Evolutionary conservation across 2,113 vertebrate genomes (phyloP), one percentile per base, ranked within the genome.

Genomic region (Myiopsitta monachus): DNA sequence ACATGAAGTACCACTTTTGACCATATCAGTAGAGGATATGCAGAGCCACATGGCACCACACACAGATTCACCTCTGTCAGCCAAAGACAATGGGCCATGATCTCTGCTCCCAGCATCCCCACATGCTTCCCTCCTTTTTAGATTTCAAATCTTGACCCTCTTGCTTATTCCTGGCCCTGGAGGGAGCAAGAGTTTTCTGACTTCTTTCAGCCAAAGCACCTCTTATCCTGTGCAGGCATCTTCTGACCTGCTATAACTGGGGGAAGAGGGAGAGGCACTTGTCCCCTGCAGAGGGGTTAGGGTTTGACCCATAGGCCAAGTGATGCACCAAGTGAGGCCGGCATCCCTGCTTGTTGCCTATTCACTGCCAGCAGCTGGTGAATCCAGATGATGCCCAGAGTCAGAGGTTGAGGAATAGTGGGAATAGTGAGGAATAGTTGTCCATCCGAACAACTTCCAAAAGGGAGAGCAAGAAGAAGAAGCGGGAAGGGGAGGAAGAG

Each of bases 291-390:
- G 31, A 0, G 3, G 63, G 17, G 24, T 2, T 14, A 2, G 41
- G 44, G 31, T 38, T 67, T 92, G 41, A 74, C 49, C 62, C 22
- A 11, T 5, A 18, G 39, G 21, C 41, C 41, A 55, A 31, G 46
- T 3, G 38, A 83, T 7, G 17, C 11, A 16, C 16, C 1, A 0
- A 44, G 23, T 9, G n/a, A 2, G 1, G 31, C 36, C 43, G 51
- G 36, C 17, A 3, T 28, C 66, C 67, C 24, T 68, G 22, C 14
- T 74, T 33, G 24, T 62, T 76, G 67, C 41, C 73, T 81, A 30
- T 67, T 30, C 46, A 7, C 11, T 63, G 44, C 23, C 9, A 21
- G 33, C 2, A 6, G 47, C 7, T 6, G 19, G 39, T 12, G 23
- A 75, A 54, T 49, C 43, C 51, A 43, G 51, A 27, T 8, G n/a